Percentiles rank a stretch among this genome's conserved stretches.
Conservation (phyloP, 2,113 vertebrate genomes). For the Colaptes auratus region DNA sequence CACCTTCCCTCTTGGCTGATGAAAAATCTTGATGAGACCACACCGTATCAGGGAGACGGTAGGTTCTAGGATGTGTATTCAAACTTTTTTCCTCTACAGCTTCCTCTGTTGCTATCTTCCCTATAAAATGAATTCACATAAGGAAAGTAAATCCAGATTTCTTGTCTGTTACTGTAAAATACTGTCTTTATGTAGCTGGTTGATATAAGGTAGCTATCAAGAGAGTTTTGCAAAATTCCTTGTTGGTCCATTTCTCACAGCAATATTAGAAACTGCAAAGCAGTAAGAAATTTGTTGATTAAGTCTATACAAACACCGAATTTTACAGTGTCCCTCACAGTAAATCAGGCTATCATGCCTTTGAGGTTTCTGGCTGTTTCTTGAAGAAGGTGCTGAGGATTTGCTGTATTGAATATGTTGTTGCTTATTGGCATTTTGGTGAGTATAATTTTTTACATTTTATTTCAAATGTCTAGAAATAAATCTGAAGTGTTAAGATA, state of each 20-base stretch:
- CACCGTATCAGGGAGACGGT: background rate
- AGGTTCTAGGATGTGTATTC: background rate
- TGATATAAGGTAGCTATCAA: background rate
- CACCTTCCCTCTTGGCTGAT: background rate
- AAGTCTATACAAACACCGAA: background rate
- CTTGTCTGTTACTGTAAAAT: background rate
- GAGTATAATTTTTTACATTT: background rate
- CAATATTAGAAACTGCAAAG: background rate
- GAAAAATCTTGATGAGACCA: background rate
- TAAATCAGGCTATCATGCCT: background rate
- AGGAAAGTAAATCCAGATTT: background rate
- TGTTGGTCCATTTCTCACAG: background rate
- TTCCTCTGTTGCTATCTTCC: background rate
- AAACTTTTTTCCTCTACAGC: background rate
- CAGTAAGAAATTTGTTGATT: background rate
- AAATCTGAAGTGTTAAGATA: background rate
- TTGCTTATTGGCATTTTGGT: background rate
- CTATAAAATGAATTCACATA: background rate
- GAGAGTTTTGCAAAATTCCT: background rate
- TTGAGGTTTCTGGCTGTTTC: background rate
- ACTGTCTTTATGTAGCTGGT: background rate
- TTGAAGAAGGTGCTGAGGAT: background rate
- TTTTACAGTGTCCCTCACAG: background rate
- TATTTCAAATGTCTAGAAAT: background rate
- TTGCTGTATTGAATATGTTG: background rate